phyloP scores from a whole-genome alignment of 2,797 vertebrate genomes.

The Gymnopithys bicolor region DNA sequence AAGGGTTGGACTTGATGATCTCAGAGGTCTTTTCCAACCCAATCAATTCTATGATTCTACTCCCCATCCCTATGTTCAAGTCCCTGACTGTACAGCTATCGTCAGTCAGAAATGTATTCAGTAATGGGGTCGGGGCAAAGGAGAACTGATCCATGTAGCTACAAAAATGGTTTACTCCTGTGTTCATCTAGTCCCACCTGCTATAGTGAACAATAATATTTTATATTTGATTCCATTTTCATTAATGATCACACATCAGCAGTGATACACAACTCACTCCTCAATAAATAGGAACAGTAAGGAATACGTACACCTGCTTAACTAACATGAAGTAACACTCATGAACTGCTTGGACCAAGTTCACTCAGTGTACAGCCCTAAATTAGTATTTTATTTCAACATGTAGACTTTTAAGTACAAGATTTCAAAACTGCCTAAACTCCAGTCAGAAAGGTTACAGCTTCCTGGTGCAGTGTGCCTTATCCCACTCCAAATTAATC shows the following conservation, averaged over 20 bases:
- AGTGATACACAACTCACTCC: background rate
- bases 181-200: background rate
- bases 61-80: background rate
- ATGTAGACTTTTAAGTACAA: background rate
- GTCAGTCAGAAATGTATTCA: background rate
- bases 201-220: fast-evolving
- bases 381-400: background rate
- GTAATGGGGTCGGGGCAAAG: fast-evolving
- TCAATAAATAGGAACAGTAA: background rate
- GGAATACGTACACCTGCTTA: background rate
- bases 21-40: too few species aligned
- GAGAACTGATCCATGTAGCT: background rate
- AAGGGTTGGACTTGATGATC: too few species aligned
- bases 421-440: background rate
- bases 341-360: background rate
- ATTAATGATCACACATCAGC: background rate
- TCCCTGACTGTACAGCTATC: background rate
- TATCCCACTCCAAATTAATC: background rate
- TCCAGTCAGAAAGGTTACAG: background rate
- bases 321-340: background rate
- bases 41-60: too few species aligned
- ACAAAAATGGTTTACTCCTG: background rate
- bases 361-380: background rate
- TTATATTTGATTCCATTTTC: background rate
- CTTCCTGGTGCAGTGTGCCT: background rate